These are phyloP conservation scores for Monopis laevigella DNA, from an alignment of 2,888 invertebrate genomes.

Conservation along the genomic window DNA sequence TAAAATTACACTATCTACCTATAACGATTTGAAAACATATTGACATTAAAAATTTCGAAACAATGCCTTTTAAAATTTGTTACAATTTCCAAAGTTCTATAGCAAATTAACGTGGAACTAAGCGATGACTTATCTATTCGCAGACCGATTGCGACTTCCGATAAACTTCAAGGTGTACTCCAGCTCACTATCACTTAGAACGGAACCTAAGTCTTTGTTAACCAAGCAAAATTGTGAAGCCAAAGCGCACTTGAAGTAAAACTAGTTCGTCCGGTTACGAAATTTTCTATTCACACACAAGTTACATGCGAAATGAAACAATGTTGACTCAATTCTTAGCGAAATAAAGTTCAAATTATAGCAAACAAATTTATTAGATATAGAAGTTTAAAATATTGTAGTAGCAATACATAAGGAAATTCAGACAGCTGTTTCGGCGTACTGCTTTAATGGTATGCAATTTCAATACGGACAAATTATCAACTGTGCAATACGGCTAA, in stretches of 20 bases:
- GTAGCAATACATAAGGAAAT: not conserved
- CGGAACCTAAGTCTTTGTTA: conserved; percentile 9
- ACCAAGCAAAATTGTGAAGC: not conserved
- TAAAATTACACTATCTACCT: too few relatives aligned
- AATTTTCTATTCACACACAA: conserved; percentile 3
- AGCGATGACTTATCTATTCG: too few relatives aligned
- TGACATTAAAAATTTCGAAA: too few relatives aligned
- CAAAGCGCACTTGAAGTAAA: conserved; percentile 4
- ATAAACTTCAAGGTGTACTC: conserved; percentile 3
- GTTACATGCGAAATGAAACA: not conserved
- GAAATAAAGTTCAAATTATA: not conserved
- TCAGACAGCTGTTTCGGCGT: conserved; percentile 6
- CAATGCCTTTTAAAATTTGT: too few relatives aligned
- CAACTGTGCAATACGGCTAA: conserved; percentile 3
- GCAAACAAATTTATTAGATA: not conserved
- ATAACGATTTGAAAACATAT: too few relatives aligned
- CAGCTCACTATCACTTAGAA: conserved; percentile 5
- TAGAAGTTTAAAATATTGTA: not conserved
- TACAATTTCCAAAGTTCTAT: too few relatives aligned
- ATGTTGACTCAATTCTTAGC: conserved; percentile 2
- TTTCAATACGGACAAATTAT: conserved; percentile 6
- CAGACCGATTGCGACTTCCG: not conserved
- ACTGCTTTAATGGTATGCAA: conserved; percentile 2
- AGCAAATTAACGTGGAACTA: too few relatives aligned
- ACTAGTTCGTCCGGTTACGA: conserved; percentile 10